Evolutionary conservation across 2,888 invertebrate genomes (phyloP).

Genomic region (Portevinia maculata): DNA sequence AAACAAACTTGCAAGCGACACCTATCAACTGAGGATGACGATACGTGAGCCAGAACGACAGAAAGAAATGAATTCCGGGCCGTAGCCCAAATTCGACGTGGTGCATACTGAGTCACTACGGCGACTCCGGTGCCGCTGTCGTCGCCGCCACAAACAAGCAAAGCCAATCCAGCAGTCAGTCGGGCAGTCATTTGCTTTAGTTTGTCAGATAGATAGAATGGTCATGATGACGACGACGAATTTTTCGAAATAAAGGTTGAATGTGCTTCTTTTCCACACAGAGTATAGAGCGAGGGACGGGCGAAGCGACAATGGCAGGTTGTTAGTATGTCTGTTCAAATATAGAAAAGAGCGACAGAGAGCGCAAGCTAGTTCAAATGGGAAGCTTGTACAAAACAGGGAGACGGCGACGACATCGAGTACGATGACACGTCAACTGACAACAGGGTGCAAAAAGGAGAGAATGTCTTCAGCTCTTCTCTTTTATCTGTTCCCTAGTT

Average conservation of each 20-base stretch:
- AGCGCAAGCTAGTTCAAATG: slow-evolving; percentile 63
- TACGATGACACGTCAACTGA: slow-evolving; percentile 48
- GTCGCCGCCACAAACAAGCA: background rate
- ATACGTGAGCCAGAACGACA: slow-evolving; percentile 1
- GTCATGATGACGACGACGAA: slow-evolving; percentile 31
- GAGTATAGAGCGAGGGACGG: slow-evolving; percentile 33
- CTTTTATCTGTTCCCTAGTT: slow-evolving; percentile 40
- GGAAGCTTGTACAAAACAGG: slow-evolving; percentile 67
- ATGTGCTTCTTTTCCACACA: slow-evolving; percentile 57
- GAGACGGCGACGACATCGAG: slow-evolving; percentile 28
- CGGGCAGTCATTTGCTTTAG: slow-evolving; percentile 13
- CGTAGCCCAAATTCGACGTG: slow-evolving; percentile 54
- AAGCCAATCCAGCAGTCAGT: slow-evolving; percentile 13
- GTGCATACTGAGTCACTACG: slow-evolving; percentile 48
- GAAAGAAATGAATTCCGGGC: slow-evolving; percentile 28
- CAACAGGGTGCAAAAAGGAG: slow-evolving; percentile 68
- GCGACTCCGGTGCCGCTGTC: background rate
- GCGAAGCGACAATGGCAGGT: slow-evolving; percentile 40
- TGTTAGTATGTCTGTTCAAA: slow-evolving; percentile 70
- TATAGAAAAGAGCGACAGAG: slow-evolving; percentile 65
- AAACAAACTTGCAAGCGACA: slow-evolving; percentile 14
- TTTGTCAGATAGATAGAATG: slow-evolving; percentile 29
- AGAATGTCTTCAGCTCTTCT: slow-evolving; percentile 35
- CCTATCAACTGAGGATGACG: background rate
- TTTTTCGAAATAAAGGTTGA: slow-evolving; percentile 63